Base-by-base conservation (phyloP, 1,140 invertebrate species). In the Drosophila neocordata region DNA sequence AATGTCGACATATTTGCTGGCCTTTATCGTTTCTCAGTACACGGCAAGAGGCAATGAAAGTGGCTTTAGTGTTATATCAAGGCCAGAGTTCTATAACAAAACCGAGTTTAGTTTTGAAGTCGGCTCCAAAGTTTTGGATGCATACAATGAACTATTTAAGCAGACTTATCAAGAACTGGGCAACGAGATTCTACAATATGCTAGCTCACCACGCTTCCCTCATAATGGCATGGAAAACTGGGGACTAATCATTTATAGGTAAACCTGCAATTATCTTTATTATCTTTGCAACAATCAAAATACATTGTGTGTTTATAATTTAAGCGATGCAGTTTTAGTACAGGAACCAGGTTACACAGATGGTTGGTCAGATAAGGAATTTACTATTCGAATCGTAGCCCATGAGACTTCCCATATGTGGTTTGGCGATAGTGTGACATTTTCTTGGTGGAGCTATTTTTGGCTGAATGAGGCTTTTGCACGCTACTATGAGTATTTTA, bases 191-290 rank as follows among this genome's bases (percentile, higher is more conserved):
- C 83, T 94, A 69, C 94, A 95, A 90, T 94, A 95, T 74, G 94
- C 95, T 7, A 96, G 95, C 1, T 93, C 97, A 1, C 96, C 96
- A 0, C 94, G 96, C 77, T 97, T 97, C 77, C 93, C 93, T 1
- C 94, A 94, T 60, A 96, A 95, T 9, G 96, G 96, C 38, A 97
- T 97, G 96, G 96, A 97, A 82, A 96, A 97, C 91, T 97, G 96
- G 96, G 96, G 96, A 11, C 91, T 97, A 1, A 93, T 96, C 44
- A 95, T 95, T 1, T 97, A 95, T 60, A 89, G 73, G 87, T 89
- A 13, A 35, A 61, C 18, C 20, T 31, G 8, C 4, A 12, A 0
- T 34, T 5, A 18, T 12, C n/a, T 34, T 11, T 38, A 24, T 24
- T 0, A 24, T 4, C 2, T 24, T 24, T 24, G 22, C 7, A 27